A percentile compares a stretch with the other conserved stretches of the same genome.
Conservation (phyloP, 2,888 invertebrate species). For the Atethmia centrago region DNA sequence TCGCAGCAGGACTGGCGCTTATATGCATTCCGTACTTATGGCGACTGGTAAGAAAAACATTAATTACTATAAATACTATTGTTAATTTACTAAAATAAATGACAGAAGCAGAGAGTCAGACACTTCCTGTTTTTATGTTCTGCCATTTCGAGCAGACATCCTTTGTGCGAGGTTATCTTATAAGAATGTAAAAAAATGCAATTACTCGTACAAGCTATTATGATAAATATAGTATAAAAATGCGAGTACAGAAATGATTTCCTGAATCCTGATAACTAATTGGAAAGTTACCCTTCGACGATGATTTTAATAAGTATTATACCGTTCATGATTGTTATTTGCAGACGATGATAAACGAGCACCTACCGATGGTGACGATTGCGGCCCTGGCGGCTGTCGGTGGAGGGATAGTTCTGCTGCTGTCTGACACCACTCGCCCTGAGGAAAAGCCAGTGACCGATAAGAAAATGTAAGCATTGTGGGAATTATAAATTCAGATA, state of each 20-base stretch:
- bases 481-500: not conserved
- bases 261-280: conserved; percentile 19
- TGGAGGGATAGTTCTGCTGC: conserved; percentile 93
- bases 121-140: conserved; percentile 48
- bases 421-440: conserved; percentile 93
- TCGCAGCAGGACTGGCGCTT: conserved; percentile 94
- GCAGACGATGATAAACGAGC: conserved; percentile 92
- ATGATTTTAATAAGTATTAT: not conserved
- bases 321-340: conserved; percentile 35
- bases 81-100: conserved; percentile 23
- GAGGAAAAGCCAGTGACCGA: conserved; percentile 66
- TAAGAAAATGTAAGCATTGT: conserved; percentile 75
- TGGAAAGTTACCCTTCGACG: conserved; percentile 21
- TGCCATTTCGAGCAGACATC: conserved; percentile 40
- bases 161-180: conserved; percentile 35
- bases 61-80: not conserved
- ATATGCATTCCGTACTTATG: conserved; percentile 95
- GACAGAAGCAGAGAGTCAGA: conserved; percentile 6
- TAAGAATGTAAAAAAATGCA: conserved; percentile 23
- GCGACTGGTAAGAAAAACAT: conserved; percentile 91
- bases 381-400: conserved; percentile 93
- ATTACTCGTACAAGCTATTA: conserved; percentile 31
- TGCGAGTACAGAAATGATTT: conserved; percentile 9
- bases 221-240: conserved; percentile 1
- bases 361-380: conserved; percentile 93